Percentiles rank a stretch among this genome's conserved stretches.
Conservation (phyloP, 2,888 invertebrate genomes). For the Tillus elongatus region DNA sequence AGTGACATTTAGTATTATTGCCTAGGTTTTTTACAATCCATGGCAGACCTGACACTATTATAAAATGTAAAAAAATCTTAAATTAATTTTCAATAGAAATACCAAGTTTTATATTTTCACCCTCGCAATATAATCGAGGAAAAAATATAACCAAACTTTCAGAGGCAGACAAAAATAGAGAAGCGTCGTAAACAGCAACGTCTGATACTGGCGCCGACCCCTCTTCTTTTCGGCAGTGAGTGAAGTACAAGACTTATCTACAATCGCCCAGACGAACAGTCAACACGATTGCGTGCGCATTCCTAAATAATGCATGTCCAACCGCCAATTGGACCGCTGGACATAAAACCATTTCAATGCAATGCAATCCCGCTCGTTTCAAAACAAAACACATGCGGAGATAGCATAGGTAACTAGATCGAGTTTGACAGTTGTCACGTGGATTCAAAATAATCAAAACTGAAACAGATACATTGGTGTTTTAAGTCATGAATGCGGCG, state of each 20-base stretch:
- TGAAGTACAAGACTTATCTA: constrained; percentile 39
- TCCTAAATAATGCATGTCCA: constrained; percentile 17
- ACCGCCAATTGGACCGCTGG: constrained; percentile 34
- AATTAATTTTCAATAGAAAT: too few species aligned
- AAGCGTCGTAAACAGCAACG: constrained; percentile 36
- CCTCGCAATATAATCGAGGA: too few species aligned
- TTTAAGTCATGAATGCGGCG: too few species aligned
- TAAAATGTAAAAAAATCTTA: too few species aligned
- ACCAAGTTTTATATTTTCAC: too few species aligned
- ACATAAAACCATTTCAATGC: constrained; percentile 44
- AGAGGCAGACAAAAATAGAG: too few species aligned
- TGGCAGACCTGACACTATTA: too few species aligned
- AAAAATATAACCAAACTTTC: too few species aligned
- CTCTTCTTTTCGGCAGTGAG: constrained; percentile 27
- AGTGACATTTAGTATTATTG: too few species aligned
- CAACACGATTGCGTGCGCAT: constrained; percentile 18
- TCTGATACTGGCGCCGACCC: constrained; percentile 39
- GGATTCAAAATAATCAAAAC: constrained; percentile 28
- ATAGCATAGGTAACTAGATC: constrained; percentile 42
- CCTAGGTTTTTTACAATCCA: too few species aligned
- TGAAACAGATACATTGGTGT: too few species aligned
- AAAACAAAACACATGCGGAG: constrained; percentile 45
- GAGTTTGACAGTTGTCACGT: constrained; percentile 44
- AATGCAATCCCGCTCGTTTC: constrained; percentile 43
- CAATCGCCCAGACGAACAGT: constrained; percentile 32